Conservation (phyloP, 2,113 vertebrate species). For the Rousettus leschenaultii region DNA sequence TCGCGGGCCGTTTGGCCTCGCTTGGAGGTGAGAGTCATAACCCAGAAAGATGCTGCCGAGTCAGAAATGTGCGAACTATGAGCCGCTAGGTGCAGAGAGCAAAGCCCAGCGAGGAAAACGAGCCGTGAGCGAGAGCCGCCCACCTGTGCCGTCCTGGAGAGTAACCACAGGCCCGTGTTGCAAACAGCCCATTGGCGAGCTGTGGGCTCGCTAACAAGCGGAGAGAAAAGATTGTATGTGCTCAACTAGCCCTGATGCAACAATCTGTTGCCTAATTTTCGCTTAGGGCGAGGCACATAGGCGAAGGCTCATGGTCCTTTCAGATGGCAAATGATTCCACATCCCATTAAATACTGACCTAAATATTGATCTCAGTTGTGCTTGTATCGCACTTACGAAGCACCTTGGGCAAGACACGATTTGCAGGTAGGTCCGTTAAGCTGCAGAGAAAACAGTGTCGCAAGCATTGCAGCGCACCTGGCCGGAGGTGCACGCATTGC, state of each 20-base stretch:
- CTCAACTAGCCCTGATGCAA: background rate
- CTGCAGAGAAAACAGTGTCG: rapidly evolving
- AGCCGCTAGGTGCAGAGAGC: background rate
- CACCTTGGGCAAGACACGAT: background rate
- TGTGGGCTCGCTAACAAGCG: background rate
- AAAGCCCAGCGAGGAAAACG: background rate
- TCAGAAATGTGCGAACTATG: background rate
- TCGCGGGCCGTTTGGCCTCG: background rate
- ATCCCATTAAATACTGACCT: background rate
- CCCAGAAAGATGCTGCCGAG: background rate
- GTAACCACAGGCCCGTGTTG: background rate
- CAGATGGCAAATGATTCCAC: background rate
- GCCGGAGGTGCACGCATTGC: background rate
- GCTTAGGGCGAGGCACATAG: background rate
- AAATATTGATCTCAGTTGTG: too few relatives aligned
- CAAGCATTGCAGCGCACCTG: rapidly evolving
- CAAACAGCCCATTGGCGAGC: background rate
- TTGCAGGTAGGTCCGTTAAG: background rate
- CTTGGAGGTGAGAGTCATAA: background rate
- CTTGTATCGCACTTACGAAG: background rate
- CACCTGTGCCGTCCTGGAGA: background rate
- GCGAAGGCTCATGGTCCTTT: background rate
- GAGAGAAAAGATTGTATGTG: background rate
- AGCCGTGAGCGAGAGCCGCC: background rate
- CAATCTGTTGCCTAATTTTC: background rate